These are phyloP conservation scores for Pogoniulus pusillus DNA, from an alignment of 2,797 vertebrate genomes.

Conservation along the genomic window DNA sequence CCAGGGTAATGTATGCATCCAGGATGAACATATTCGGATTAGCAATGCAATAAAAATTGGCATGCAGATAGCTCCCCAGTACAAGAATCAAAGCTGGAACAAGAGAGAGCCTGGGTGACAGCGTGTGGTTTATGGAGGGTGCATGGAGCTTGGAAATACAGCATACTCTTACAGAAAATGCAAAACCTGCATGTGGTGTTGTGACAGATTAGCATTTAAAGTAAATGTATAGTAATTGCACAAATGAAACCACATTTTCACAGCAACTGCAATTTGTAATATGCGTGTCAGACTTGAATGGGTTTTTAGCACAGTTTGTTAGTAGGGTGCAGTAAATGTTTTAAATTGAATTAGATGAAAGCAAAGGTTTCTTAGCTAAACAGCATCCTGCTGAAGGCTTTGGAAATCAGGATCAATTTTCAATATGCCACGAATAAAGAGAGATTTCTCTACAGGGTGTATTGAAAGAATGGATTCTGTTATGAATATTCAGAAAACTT, in stretches of 20 bases:
- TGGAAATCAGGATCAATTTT: background rate
- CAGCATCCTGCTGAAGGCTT: background rate
- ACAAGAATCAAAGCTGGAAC: background rate
- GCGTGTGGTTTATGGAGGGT: background rate
- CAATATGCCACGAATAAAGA: background rate
- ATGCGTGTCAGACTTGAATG: background rate
- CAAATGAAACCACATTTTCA: background rate
- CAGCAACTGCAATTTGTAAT: background rate
- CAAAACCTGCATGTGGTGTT: background rate
- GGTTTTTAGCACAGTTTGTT: background rate
- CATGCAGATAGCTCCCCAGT: background rate
- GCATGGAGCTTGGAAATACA: background rate
- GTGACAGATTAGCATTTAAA: slow-evolving; percentile 20
- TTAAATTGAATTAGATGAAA: slow-evolving; percentile 7
- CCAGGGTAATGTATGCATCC: background rate
- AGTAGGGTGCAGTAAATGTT: background rate
- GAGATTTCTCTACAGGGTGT: background rate
- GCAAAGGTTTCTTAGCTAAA: background rate
- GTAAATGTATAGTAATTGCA: background rate
- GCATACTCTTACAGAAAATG: background rate
- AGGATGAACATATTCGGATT: slow-evolving; percentile 3
- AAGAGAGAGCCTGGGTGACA: background rate
- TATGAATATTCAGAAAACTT: background rate
- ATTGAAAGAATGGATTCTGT: background rate
- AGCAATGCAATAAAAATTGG: slow-evolving; percentile 17